Percentiles rank a stretch among this genome's conserved stretches.
phyloP scores from a whole-genome alignment of 2,113 vertebrate genomes.

The Ammodramus savannarum region DNA sequence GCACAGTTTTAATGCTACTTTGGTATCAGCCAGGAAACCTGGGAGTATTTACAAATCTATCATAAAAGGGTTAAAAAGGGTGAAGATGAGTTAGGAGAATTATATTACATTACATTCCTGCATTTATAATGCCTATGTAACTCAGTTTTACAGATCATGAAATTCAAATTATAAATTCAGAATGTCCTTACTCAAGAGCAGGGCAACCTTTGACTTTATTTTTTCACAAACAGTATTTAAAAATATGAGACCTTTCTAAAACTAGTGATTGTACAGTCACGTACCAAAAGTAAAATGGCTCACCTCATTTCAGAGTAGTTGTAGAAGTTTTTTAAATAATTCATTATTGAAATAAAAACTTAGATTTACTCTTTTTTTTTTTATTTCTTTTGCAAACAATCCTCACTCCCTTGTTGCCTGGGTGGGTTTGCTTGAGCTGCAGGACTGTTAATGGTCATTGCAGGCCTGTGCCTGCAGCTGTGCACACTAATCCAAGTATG shows the following conservation, averaged over 20 bases:
- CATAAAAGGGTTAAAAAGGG: not conserved
- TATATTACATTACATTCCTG: not conserved
- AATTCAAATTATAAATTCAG: not conserved
- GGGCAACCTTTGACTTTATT: not conserved
- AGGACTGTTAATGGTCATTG: not conserved
- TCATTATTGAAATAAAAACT: not conserved
- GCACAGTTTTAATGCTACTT: not conserved
- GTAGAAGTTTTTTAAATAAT: not conserved
- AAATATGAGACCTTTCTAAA: not conserved
- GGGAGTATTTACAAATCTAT: not conserved
- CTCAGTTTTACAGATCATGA: not conserved
- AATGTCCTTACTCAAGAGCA: not conserved
- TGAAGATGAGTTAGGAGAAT: not conserved
- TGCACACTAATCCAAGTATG: not conserved
- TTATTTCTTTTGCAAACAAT: not conserved
- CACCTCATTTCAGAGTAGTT: not conserved
- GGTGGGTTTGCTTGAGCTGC: not conserved
- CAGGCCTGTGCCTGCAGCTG: not conserved
- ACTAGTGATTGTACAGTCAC: accelerated
- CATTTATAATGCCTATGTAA: not conserved
- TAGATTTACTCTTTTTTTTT: not conserved
- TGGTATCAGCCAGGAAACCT: not conserved
- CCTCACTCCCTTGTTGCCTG: not conserved
- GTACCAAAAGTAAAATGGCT: not conserved
- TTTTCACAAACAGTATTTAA: not conserved